These are phyloP conservation scores for Catharus fuscescens DNA, from an alignment of 2,113 vertebrate species.

Conservation along the genomic window DNA sequence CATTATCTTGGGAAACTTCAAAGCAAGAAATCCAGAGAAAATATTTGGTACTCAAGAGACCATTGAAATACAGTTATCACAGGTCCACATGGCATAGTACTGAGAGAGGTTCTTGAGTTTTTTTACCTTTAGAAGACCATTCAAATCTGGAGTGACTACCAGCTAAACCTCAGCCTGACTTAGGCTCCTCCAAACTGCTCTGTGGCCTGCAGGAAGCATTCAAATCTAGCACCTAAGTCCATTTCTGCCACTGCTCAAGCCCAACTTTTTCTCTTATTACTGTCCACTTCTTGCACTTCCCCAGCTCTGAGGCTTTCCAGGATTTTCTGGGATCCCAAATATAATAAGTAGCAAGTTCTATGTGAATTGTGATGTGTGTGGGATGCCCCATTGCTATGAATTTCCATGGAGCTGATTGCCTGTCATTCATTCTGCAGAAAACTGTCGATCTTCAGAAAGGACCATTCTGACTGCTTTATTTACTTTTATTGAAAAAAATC, in stretches of 20 bases:
- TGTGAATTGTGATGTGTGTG: not conserved
- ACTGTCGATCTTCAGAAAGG: not conserved
- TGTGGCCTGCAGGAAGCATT: not conserved
- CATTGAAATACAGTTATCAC: conserved; percentile 14
- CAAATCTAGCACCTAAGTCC: not conserved
- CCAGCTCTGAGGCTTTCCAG: not conserved
- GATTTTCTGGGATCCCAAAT: not conserved
- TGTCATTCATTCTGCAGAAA: not conserved
- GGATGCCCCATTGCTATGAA: not conserved
- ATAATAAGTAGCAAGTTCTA: not conserved
- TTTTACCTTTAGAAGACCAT: not conserved
- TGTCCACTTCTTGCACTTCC: not conserved
- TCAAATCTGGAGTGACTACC: not conserved
- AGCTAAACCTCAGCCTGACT: not conserved
- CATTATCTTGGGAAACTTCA: conserved; percentile 34
- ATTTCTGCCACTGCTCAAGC: not conserved
- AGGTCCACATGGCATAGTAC: not conserved
- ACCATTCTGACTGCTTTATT: not conserved
- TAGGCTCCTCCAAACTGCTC: not conserved
- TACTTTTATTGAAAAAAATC: not conserved
- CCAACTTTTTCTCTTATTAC: not conserved
- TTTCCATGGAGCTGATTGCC: not conserved
- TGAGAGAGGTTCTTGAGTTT: not conserved
- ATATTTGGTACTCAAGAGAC: not conserved
- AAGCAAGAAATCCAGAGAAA: conserved; percentile 45